Percentiles rank a stretch among this genome's conserved stretches.
phyloP scores from a whole-genome alignment of 92 coral and sea anemone species.

The Porites rus region DNA sequence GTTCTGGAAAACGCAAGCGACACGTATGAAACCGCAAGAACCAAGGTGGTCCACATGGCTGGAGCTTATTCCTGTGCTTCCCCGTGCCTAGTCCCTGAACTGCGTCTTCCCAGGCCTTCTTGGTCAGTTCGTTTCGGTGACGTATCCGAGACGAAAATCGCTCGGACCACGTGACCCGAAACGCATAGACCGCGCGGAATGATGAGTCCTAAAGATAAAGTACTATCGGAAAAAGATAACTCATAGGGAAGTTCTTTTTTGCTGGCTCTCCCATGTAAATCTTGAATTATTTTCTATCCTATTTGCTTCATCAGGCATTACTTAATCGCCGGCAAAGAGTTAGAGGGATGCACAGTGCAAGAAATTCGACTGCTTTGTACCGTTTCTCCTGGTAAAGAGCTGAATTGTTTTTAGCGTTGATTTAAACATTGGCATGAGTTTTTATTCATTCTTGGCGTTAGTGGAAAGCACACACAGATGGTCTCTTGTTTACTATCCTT shows the following conservation, averaged over 20 bases:
- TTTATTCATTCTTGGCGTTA: neutral
- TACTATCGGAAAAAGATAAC: neutral
- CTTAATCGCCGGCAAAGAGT: conserved; percentile 86
- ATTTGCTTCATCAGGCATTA: conserved; percentile 69
- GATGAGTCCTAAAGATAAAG: no score
- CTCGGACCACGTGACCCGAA: no score
- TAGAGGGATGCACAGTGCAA: conserved; percentile 77
- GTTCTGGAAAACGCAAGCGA: no score
- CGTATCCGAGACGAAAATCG: no score
- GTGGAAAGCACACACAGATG: neutral
- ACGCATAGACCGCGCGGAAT: no score
- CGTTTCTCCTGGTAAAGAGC: conserved; percentile 34
- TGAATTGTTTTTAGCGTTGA: neutral
- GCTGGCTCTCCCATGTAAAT: neutral
- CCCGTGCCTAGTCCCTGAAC: no score
- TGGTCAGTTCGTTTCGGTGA: no score
- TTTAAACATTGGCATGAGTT: neutral
- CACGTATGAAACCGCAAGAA: neutral
- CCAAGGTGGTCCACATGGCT: neutral
- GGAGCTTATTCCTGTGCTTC: no score
- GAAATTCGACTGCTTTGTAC: conserved; percentile 89
- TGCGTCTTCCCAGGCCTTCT: no score
- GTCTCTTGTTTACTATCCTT: no score
- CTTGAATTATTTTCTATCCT: neutral
- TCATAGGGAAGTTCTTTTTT: neutral